Conservation (phyloP, 2,113 vertebrate genomes). For the Laticauda colubrina region DNA sequence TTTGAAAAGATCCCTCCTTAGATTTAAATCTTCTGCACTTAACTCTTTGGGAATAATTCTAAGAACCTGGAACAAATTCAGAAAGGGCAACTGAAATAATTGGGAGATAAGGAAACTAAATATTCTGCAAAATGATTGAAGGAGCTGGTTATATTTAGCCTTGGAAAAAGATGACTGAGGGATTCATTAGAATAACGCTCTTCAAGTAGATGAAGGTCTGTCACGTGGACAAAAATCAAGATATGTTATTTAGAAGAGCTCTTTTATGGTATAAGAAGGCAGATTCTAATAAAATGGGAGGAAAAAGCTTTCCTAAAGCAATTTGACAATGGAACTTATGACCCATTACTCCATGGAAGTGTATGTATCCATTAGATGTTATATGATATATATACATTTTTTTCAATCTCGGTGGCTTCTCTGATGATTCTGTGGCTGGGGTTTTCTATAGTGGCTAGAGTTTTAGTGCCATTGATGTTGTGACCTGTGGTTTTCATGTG, state of each 20-base stretch:
- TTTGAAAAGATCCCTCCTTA: neutral
- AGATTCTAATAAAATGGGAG: neutral
- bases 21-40: neutral
- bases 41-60: neutral
- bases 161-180: neutral
- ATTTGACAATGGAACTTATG: neutral
- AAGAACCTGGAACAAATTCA: neutral
- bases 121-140: neutral
- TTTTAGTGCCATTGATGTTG: too few species aligned
- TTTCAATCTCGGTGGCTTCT: too few species aligned
- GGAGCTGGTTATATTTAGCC: neutral
- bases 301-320: neutral
- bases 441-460: too few species aligned
- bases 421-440: too few species aligned
- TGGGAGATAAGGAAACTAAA: neutral
- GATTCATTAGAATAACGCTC: neutral
- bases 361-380: neutral
- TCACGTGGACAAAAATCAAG: neutral
- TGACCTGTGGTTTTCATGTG: too few species aligned
- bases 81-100: neutral
- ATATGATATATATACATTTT: too few species aligned
- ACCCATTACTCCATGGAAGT: neutral
- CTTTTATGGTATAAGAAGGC: neutral
- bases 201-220: neutral
- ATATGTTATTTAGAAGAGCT: neutral